Conservation (phyloP, 1,140 invertebrate genomes). For the Saxidomus purpurata region DNA sequence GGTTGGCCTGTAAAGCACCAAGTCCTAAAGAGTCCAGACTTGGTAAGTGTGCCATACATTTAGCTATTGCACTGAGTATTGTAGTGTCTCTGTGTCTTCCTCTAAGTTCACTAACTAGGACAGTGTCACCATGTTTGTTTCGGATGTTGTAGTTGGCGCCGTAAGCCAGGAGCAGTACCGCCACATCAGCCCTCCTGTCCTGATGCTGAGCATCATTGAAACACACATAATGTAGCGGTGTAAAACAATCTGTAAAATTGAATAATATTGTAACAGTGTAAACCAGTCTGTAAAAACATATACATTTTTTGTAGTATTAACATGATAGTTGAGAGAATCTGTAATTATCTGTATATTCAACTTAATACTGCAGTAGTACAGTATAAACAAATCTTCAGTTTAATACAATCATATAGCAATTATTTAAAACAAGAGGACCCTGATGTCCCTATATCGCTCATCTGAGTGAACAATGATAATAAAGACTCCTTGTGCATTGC, state of each 20-base stretch:
- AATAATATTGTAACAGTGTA: background rate
- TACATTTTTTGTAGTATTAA: no score
- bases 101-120: constrained; percentile 79
- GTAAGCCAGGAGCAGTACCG: constrained; percentile 81
- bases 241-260: constrained; percentile 72
- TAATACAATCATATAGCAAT: no score
- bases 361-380: no score
- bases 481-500: no score
- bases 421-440: no score
- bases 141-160: constrained; percentile 81
- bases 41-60: constrained; percentile 76
- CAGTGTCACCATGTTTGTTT: constrained; percentile 75
- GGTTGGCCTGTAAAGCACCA: background rate
- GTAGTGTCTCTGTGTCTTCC: constrained; percentile 70
- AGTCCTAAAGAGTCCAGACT: constrained; percentile 74
- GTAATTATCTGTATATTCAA: no score
- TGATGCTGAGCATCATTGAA: constrained; percentile 79
- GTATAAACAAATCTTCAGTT: no score
- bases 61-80: constrained; percentile 81
- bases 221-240: constrained; percentile 84
- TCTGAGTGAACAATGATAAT: no score
- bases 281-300: no score
- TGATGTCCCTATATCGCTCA: no score
- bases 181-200: constrained; percentile 80
- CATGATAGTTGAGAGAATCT: no score